Evolutionary conservation across 2,888 invertebrate genomes (phyloP).

Genomic region (Ormyrus rosae): DNA sequence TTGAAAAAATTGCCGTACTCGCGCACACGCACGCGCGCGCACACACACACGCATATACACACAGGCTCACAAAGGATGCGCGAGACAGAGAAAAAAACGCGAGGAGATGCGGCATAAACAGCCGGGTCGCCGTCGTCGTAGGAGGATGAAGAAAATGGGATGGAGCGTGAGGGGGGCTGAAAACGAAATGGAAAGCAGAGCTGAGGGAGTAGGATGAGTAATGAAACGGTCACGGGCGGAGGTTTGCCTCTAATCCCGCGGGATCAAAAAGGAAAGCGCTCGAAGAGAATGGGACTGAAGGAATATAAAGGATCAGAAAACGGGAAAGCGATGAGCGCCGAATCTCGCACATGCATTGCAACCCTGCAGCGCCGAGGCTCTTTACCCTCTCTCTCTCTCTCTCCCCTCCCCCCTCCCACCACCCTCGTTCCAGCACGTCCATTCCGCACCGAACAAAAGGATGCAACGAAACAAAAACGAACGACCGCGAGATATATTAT

Average conservation of each 20-base stretch:
- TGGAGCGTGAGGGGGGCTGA: not conserved
- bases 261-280: conserved; percentile 65
- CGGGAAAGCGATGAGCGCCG: not conserved
- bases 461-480: too few species aligned
- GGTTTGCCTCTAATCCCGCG: conserved; percentile 63
- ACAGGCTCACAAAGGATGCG: not conserved
- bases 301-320: not conserved
- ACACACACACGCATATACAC: too few species aligned
- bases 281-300: conserved; percentile 35
- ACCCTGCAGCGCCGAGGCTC: too few species aligned
- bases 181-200: conserved; percentile 44
- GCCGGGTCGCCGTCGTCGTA: not conserved
- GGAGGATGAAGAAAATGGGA: not conserved
- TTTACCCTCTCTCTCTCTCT: too few species aligned
- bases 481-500: too few species aligned
- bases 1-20: not conserved
- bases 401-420: too few species aligned
- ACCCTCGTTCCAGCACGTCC: too few species aligned
- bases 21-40: not conserved
- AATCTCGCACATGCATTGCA: too few species aligned
- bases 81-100: not conserved
- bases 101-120: not conserved
- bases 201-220: conserved; percentile 63
- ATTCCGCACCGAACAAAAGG: too few species aligned
- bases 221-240: conserved; percentile 67